Percentiles rank a stretch among this genome's conserved stretches.
Conservation (phyloP, 2,797 vertebrate genomes). For the Gymnodraco acuticeps region DNA sequence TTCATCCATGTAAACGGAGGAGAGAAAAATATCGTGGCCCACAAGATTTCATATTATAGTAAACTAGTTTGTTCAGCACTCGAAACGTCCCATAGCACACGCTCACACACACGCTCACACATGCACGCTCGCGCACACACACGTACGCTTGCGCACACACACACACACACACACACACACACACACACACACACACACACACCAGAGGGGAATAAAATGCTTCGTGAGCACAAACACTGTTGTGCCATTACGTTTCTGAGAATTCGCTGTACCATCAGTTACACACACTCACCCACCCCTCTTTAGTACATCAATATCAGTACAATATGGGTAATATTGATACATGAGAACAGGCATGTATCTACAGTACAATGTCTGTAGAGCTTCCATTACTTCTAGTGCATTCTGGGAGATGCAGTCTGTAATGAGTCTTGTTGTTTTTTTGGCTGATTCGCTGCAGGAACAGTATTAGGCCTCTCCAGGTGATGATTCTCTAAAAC, state of each 20-base stretch:
- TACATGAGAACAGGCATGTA: conserved; percentile 63
- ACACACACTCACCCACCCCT: conserved; percentile 29
- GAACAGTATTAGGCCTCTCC: conserved; percentile 88
- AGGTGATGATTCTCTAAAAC: conserved; percentile 74
- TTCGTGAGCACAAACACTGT: too few species aligned
- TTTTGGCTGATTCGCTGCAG: conserved; percentile 84
- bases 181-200: background rate
- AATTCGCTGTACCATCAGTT: too few species aligned
- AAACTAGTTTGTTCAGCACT: conserved; percentile 62
- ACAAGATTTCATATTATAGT: conserved; percentile 55
- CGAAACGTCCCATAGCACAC: conserved; percentile 21
- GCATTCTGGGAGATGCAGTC: conserved; percentile 81
- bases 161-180: conserved; percentile 8
- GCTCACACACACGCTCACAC: conserved; percentile 19
- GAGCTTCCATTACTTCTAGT: conserved; percentile 67
- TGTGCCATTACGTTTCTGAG: too few species aligned
- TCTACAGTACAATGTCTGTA: conserved; percentile 78
- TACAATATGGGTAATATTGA: conserved; percentile 66
- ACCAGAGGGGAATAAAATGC: too few species aligned
- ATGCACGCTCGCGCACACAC: conserved; percentile 16
- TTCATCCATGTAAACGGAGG: conserved; percentile 55
- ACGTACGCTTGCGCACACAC: conserved; percentile 21
- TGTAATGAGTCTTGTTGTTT: conserved; percentile 51
- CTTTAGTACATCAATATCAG: conserved; percentile 66
- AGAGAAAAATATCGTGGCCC: conserved; percentile 35